A percentile compares a stretch with the other conserved stretches of the same genome.
Conservation (phyloP, 1,140 invertebrate species). For the Metaphire vulgaris region DNA sequence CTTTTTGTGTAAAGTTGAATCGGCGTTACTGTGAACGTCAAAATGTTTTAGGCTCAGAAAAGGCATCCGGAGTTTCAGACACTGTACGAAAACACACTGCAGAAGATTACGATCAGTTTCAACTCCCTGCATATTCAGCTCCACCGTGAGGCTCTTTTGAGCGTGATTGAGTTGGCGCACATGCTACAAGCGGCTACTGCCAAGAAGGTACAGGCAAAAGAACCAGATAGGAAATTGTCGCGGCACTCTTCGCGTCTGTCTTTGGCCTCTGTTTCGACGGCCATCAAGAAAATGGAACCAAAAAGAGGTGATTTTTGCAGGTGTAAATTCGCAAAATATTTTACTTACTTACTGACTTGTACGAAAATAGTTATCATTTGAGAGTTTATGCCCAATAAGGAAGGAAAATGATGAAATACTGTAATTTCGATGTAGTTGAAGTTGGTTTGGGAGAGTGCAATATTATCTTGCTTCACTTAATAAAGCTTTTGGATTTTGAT, state of each 20-base stretch:
- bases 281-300: slow-evolving; percentile 10
- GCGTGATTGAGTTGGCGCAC: slow-evolving; percentile 49
- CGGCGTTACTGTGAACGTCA: no score
- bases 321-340: no score
- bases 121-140: slow-evolving; percentile 68
- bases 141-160: slow-evolving; percentile 72
- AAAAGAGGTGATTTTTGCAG: not conserved
- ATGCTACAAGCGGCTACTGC: slow-evolving; percentile 36
- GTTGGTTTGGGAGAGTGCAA: no score
- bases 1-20: no score
- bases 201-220: slow-evolving; percentile 7
- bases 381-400: no score
- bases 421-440: no score
- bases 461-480: no score
- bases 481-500: no score
- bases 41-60: slow-evolving; percentile 74
- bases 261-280: not conserved
- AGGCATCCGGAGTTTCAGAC: slow-evolving; percentile 76
- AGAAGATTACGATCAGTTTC: slow-evolving; percentile 70
- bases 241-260: slow-evolving; percentile 1
- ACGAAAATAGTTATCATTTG: no score
- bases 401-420: no score
- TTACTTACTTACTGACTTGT: no score
- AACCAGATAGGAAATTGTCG: slow-evolving; percentile 3
- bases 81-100: slow-evolving; percentile 70